A percentile compares a stretch with the other conserved stretches of the same genome.
phyloP scores from a whole-genome alignment of 2,797 vertebrate species.

The Coracias cyanogaster region DNA sequence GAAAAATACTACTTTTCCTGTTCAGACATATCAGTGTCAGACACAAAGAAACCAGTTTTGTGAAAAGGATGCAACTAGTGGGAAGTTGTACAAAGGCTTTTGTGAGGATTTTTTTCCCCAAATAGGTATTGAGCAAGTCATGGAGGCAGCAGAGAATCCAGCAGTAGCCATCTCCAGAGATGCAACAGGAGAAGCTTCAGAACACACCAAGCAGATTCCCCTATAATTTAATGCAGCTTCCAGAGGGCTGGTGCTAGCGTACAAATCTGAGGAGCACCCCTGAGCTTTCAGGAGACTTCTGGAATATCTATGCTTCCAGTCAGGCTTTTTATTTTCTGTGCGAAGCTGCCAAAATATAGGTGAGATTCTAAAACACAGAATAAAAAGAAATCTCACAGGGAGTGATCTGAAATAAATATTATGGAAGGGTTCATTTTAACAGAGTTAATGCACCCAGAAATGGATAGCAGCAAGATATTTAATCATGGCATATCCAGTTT shows the following conservation, averaged over 20 bases:
- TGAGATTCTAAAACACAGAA: conserved; percentile 47
- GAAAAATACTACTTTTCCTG: neutral
- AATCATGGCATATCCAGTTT: conserved; percentile 71
- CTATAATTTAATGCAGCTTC: neutral
- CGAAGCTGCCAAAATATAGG: conserved; percentile 11
- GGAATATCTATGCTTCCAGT: conserved; percentile 8
- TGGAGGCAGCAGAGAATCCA: neutral
- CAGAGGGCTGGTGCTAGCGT: neutral
- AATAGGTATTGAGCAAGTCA: neutral
- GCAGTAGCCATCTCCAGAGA: fast-evolving
- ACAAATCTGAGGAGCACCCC: neutral
- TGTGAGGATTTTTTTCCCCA: too few species aligned
- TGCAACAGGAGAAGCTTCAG: too few species aligned
- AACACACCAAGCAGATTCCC: neutral
- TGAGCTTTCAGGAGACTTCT: neutral
- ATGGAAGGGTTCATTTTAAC: conserved; percentile 66
- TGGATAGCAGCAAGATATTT: conserved; percentile 74
- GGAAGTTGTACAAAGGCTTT: neutral
- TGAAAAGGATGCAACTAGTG: fast-evolving
- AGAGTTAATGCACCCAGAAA: conserved; percentile 75
- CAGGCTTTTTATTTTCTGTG: conserved; percentile 32
- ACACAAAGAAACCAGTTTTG: neutral
- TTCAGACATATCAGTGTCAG: too few species aligned
- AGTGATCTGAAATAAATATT: conserved; percentile 75
- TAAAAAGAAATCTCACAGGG: neutral